Evolutionary conservation across 2,113 vertebrate genomes (phyloP), one percentile per base, ranked within the genome.

Genomic region (Chaenogobius annularis): DNA sequence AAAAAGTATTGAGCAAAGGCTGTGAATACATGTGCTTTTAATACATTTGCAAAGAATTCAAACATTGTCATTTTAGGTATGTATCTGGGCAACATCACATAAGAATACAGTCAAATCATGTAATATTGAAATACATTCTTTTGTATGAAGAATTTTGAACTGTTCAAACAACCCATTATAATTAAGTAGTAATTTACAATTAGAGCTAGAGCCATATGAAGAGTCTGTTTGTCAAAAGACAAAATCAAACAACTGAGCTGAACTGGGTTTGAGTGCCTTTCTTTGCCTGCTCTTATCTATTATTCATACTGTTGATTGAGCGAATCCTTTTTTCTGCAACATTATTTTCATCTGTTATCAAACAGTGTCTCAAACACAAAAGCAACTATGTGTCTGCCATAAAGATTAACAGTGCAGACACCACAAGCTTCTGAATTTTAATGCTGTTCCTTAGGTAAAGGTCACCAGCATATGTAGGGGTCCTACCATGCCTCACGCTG

Each of bases 371-470:
- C 43, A 61, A 74, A 11, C 40, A 22, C 47, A 31, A 70, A 70
- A 77, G 22, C 58, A 68, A 59, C 56, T 13, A 40, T 56, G 43
- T 50, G 46, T 31, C 22, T 72, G 69, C 69, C 69, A 62, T 48
- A 56, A 70, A 75, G 50, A 78, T 70, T 67, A 81, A 74, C 68
- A 72, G 47, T 17, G 5, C 63, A 66, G 72, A 43, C 19, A n/a
- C 17, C 66, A 69, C 40, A 59, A 35, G 52, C 68, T 47, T 71
- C 43, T 83, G 69, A 62, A 83, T 80, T 78, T 69, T 76, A 78
- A 83, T 80, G 74, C 56, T 56, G 70, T 76, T 75, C 58, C 78
- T 68, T 43, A 56, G 52, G 70, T 74, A 78, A 83, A 78, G 70
- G 78, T 79, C 73, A 75, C 70, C 71, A 15, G 13, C 59, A 44